Evolutionary conservation across 2,113 vertebrate genomes (phyloP).

Genomic region (Dromaius novaehollandiae): DNA sequence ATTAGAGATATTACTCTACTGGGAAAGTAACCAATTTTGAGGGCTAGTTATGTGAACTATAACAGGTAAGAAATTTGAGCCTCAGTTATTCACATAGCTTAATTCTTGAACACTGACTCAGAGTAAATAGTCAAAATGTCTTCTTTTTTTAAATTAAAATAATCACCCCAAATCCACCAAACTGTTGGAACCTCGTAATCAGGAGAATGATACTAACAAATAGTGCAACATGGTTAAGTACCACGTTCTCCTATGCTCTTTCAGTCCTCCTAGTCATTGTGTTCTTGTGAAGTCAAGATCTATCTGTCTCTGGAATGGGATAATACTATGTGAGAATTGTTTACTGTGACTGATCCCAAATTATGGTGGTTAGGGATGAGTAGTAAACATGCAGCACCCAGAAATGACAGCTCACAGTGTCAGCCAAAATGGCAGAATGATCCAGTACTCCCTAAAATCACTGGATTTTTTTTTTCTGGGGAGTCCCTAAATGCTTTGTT

Average conservation of each 20-base stretch:
- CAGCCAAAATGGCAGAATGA: background rate
- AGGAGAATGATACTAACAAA: background rate
- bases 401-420: accelerated
- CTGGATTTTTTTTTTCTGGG: background rate
- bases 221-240: background rate
- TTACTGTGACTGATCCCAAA: background rate
- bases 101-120: background rate
- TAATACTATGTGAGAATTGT: background rate
- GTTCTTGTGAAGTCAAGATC: background rate
- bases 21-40: background rate
- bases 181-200: background rate
- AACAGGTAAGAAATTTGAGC: background rate
- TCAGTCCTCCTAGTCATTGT: background rate
- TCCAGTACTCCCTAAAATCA: background rate
- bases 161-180: background rate
- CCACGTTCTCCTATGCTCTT: background rate
- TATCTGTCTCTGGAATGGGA: background rate
- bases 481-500: background rate
- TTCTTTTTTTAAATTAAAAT: background rate
- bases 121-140: background rate
- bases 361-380: background rate
- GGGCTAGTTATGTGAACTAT: background rate
- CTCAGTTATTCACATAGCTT: background rate
- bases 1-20: background rate
- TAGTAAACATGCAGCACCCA: background rate